Evolutionary conservation across 2,113 vertebrate species (phyloP).

Genomic region (Danionella cerebrum): DNA sequence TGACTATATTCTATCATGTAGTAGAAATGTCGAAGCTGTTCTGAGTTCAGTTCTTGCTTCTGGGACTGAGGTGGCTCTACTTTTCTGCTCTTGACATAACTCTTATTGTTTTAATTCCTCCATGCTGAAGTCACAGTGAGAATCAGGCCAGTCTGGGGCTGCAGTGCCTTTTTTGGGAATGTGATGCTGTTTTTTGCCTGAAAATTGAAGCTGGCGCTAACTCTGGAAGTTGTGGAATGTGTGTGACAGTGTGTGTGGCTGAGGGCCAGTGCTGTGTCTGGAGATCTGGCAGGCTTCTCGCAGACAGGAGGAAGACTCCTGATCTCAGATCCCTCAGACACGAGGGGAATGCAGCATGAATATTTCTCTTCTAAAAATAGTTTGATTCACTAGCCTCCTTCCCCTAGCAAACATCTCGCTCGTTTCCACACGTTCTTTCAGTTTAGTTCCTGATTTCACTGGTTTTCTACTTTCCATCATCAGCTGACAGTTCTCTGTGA

Average conservation of each 20-base stretch:
- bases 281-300: constrained; percentile 68
- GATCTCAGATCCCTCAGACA: too few species aligned
- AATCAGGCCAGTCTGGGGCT: constrained; percentile 83
- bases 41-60: neutral
- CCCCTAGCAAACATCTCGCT: too few species aligned
- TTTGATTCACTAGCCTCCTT: too few species aligned
- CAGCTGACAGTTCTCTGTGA: constrained; percentile 1
- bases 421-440: too few species aligned
- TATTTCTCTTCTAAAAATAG: too few species aligned
- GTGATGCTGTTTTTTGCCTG: constrained; percentile 83
- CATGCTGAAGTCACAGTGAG: constrained; percentile 91
- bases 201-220: constrained; percentile 79
- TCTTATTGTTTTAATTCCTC: constrained; percentile 94
- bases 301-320: too few species aligned
- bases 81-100: constrained; percentile 61
- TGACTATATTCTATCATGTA: too few species aligned
- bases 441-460: too few species aligned
- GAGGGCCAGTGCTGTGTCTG: constrained; percentile 70
- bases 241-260: constrained; percentile 69
- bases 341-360: too few species aligned
- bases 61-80: constrained; percentile 1
- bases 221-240: constrained; percentile 86
- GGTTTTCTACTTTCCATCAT: too few species aligned
- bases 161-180: constrained; percentile 98
- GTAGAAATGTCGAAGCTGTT: too few species aligned